phyloP scores from a whole-genome alignment of 2,888 invertebrate genomes.

The Acleris emargana region DNA sequence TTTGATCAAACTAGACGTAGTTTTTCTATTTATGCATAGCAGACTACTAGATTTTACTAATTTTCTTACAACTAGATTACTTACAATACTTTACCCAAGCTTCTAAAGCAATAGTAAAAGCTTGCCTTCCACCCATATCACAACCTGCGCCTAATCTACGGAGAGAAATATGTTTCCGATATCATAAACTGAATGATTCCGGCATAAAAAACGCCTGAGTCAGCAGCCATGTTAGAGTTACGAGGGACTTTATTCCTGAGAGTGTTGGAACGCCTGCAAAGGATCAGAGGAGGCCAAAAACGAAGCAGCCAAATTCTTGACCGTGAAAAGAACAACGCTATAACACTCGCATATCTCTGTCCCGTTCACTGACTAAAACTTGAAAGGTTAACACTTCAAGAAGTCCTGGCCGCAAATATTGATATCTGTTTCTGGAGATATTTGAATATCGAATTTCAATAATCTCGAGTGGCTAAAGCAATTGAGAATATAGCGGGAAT shows the following conservation, averaged over 20 bases:
- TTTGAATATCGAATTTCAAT: constrained; percentile 39
- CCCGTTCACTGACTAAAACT: no score
- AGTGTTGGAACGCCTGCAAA: constrained; percentile 24
- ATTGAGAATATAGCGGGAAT: no score
- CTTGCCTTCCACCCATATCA: constrained; percentile 12
- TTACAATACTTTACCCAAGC: no score
- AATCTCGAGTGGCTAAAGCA: not conserved
- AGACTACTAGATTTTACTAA: no score
- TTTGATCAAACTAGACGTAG: no score
- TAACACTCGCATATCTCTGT: no score
- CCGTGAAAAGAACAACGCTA: no score
- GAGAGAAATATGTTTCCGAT: constrained; percentile 28
- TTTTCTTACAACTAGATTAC: no score
- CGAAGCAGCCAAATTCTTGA: no score
- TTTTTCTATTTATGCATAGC: no score
- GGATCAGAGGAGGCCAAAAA: constrained; percentile 23
- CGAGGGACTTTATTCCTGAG: constrained; percentile 39
- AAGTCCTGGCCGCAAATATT: constrained; percentile 29
- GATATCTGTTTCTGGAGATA: constrained; percentile 37
- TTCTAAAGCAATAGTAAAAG: no score
- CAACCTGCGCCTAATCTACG: constrained; percentile 28
- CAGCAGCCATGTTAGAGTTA: constrained; percentile 42
- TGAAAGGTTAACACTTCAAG: no score
- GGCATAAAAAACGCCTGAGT: constrained; percentile 36
- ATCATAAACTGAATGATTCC: constrained; percentile 30